Conservation (phyloP, 1,140 invertebrate species). For the Drosophila ambigua region DNA sequence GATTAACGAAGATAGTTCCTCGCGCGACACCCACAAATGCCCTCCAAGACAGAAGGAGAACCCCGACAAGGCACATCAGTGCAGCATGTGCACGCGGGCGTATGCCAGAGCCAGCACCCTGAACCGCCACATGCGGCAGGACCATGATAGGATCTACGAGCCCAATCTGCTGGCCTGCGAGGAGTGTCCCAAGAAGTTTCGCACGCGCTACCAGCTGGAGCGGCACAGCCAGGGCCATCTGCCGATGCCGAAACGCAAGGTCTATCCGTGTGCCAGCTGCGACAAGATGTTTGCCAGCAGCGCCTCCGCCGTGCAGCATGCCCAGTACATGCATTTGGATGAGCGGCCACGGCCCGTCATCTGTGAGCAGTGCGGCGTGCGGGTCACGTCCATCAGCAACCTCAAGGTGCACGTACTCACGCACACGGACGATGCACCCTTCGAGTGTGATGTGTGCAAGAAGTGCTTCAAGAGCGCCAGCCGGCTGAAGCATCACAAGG, state of each 20-base stretch:
- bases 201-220: constrained; percentile 42
- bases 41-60: constrained; percentile 5
- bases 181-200: constrained; percentile 59
- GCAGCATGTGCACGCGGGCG: constrained; percentile 41
- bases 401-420: constrained; percentile 84
- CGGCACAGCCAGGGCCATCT: constrained; percentile 57
- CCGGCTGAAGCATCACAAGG: constrained; percentile 76
- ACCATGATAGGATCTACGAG: constrained; percentile 44
- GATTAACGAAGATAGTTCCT: constrained; percentile 12
- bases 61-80: constrained; percentile 38
- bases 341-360: constrained; percentile 83
- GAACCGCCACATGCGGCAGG: constrained; percentile 53
- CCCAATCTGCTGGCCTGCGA: constrained; percentile 23
- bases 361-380: constrained; percentile 84
- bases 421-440: constrained; percentile 84
- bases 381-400: constrained; percentile 84
- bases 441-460: constrained; percentile 84
- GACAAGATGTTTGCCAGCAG: constrained; percentile 74
- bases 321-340: constrained; percentile 84
- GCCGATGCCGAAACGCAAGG: constrained; percentile 54
- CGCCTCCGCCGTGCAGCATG: constrained; percentile 74
- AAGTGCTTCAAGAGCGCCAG: constrained; percentile 82
- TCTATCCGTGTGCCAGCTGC: constrained; percentile 56
- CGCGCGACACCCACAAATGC: background rate
- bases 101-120: constrained; percentile 40